A percentile compares a stretch with the other conserved stretches of the same genome.
These are phyloP conservation scores for Peromyscus polionotus DNA, from an alignment of 2,113 vertebrate genomes.

Conservation along the genomic window DNA sequence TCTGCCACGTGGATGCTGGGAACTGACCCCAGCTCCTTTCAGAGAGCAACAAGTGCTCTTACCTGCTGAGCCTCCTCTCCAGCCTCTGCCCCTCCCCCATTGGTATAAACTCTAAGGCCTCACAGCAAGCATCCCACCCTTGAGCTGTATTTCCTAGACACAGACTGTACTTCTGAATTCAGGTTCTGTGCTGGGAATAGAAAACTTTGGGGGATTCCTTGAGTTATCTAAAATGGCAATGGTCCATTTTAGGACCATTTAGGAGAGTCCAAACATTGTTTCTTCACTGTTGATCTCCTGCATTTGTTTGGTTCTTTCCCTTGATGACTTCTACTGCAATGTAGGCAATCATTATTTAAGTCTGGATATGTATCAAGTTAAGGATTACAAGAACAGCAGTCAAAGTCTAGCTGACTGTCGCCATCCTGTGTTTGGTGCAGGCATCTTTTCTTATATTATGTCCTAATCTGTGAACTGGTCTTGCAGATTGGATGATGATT, in stretches of 20 bases:
- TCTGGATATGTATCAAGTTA: constrained; percentile 47
- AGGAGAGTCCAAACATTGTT: background rate
- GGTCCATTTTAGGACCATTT: background rate
- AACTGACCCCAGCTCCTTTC: background rate
- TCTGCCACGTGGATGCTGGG: background rate
- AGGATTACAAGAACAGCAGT: constrained; percentile 17
- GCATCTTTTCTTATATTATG: background rate
- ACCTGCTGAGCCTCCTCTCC: background rate
- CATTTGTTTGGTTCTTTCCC: background rate
- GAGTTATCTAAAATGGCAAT: background rate
- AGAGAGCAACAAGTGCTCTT: background rate
- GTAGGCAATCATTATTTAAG: background rate
- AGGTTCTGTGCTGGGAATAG: background rate
- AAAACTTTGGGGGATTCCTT: background rate
- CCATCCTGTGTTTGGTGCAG: background rate
- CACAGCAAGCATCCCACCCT: background rate
- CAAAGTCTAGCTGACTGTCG: background rate
- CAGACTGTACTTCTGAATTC: background rate
- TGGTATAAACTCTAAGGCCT: background rate
- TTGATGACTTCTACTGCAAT: background rate
- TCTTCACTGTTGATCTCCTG: background rate
- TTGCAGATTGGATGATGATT: constrained; percentile 85
- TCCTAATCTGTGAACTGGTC: constrained; percentile 10
- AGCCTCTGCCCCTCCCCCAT: background rate
- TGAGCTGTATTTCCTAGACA: background rate